Conservation (phyloP, 2,797 vertebrate genomes). For the Urosaurus nigricauda region DNA sequence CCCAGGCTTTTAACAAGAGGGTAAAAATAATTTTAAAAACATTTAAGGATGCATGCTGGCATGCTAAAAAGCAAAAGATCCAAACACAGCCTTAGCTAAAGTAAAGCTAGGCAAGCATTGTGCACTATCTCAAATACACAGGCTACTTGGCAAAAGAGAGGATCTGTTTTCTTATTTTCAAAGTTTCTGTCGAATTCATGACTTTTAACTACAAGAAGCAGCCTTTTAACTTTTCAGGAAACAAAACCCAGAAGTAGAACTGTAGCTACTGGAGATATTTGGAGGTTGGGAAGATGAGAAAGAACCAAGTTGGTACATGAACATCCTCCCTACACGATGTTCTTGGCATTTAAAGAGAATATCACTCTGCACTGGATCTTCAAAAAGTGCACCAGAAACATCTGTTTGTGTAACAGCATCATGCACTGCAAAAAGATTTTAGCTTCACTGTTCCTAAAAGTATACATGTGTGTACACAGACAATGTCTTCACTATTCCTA, state of each 20-base stretch:
- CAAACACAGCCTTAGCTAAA: conserved; percentile 37
- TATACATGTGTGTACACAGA: not conserved
- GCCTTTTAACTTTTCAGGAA: conserved; percentile 17
- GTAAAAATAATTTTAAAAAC: not conserved
- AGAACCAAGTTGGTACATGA: conserved; percentile 32
- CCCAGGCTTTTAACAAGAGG: conserved; percentile 18
- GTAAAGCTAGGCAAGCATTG: conserved; percentile 34
- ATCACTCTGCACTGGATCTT: conserved; percentile 32
- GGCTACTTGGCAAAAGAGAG: conserved; percentile 35
- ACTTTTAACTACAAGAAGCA: conserved; percentile 9
- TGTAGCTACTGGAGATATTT: conserved; percentile 35
- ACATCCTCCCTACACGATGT: conserved; percentile 67
- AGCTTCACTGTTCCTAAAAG: not conserved
- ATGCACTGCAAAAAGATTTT: not conserved
- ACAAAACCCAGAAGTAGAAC: conserved; percentile 25
- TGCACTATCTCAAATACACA: conserved; percentile 34
- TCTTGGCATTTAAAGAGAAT: conserved; percentile 68
- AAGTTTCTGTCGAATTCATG: conserved; percentile 1
- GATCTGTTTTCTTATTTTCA: conserved; percentile 13
- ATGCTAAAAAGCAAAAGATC: conserved; percentile 46
- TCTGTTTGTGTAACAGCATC: not conserved
- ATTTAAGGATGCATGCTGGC: conserved; percentile 39
- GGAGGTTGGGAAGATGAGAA: conserved; percentile 35
- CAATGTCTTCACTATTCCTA: not conserved
- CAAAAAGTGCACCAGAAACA: not conserved